Percentiles rank a stretch among this genome's conserved stretches.
Evolutionary conservation across 2,113 vertebrate species (phyloP).

Genomic region (Gambusia holbrooki): DNA sequence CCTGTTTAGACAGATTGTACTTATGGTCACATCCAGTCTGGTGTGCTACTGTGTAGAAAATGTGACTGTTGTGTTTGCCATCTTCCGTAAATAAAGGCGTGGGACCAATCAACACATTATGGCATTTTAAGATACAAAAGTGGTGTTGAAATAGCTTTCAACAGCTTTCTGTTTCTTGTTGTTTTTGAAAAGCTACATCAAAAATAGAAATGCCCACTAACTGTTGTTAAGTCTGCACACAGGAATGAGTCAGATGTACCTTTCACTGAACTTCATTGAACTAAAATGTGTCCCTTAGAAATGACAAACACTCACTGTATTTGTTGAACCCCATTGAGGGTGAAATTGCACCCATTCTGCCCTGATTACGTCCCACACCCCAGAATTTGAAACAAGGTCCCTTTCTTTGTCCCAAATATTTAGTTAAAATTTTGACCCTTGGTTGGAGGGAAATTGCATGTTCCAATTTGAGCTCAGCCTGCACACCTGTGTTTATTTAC

Average conservation of each 20-base stretch:
- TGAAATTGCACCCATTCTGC: constrained; percentile 43
- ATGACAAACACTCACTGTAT: constrained; percentile 54
- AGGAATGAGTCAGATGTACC: constrained; percentile 47
- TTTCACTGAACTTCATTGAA: constrained; percentile 52
- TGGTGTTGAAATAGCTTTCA: constrained; percentile 74
- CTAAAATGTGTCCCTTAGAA: constrained; percentile 36
- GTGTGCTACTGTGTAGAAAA: constrained; percentile 38
- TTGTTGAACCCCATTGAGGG: constrained; percentile 31
- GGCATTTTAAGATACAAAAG: constrained; percentile 69
- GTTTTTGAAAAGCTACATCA: constrained; percentile 72
- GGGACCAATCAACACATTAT: constrained; percentile 58
- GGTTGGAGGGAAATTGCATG: constrained; percentile 51
- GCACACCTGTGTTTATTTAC: constrained; percentile 78
- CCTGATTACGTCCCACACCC: constrained; percentile 52
- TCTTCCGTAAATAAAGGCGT: constrained; percentile 60
- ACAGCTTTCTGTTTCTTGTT: constrained; percentile 78
- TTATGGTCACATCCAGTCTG: constrained; percentile 25
- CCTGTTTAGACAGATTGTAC: constrained; percentile 29
- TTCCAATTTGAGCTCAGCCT: constrained; percentile 17
- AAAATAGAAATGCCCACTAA: constrained; percentile 81
- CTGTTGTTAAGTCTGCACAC: constrained; percentile 68
- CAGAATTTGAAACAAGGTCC: constrained; percentile 24
- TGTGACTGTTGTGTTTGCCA: constrained; percentile 47
- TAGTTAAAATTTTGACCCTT: constrained; percentile 41
- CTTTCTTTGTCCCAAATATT: constrained; percentile 39